Evolutionary conservation across 2,113 vertebrate genomes (phyloP).

Genomic region (Chlamydotis undulata): DNA sequence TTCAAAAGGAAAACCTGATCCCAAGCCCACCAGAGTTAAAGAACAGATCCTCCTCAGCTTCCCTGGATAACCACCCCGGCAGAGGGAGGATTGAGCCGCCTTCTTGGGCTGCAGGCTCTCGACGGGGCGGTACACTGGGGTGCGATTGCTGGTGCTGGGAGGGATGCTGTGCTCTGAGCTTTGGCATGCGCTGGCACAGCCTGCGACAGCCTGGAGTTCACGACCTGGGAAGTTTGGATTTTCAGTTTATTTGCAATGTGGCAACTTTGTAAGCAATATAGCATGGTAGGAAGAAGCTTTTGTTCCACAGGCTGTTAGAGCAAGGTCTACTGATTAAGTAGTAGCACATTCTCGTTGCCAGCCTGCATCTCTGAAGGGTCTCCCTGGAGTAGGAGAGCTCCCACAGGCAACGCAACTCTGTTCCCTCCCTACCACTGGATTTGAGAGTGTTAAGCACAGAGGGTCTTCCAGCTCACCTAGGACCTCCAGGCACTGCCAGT

Average conservation of each 20-base stretch:
- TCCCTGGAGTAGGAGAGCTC: not conserved
- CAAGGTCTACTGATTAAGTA: not conserved
- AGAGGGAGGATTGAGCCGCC: not conserved
- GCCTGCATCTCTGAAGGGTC: not conserved
- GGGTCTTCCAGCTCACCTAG: not conserved
- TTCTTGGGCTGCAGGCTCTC: rapidly evolving
- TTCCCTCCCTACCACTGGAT: not conserved
- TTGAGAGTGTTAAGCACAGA: not conserved
- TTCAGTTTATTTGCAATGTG: not conserved
- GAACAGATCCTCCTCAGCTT: not conserved
- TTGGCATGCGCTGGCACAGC: not conserved
- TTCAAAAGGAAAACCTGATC: conserved; percentile 19
- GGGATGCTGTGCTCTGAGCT: not conserved
- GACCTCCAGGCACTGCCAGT: not conserved
- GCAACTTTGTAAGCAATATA: not conserved
- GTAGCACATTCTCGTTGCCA: not conserved
- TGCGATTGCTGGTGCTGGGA: not conserved
- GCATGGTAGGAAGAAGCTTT: not conserved
- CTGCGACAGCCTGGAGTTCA: not conserved
- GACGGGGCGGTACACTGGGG: rapidly evolving
- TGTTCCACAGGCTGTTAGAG: not conserved
- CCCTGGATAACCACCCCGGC: rapidly evolving
- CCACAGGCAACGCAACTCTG: not conserved
- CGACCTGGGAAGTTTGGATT: not conserved
- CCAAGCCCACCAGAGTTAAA: not conserved